Percentiles rank a stretch among this genome's conserved stretches.
Conservation (phyloP, 2,888 invertebrate genomes). For the Orchesellides sinensis region DNA sequence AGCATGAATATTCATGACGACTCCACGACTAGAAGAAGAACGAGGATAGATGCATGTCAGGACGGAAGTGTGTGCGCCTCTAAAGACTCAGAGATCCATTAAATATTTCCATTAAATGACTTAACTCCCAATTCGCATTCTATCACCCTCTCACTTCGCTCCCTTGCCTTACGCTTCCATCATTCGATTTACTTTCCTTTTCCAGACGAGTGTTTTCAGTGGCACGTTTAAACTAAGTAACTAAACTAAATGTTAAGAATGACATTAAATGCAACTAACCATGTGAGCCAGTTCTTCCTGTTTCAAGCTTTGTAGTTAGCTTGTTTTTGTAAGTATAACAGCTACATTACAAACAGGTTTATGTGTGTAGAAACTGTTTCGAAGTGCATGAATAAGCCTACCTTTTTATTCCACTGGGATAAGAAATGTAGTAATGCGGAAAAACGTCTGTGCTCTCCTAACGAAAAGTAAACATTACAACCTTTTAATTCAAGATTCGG, state of each 20-base stretch:
- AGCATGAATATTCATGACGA: slow-evolving; percentile 62
- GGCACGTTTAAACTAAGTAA: slow-evolving; percentile 32
- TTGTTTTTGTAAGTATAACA: not conserved
- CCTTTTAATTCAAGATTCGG: slow-evolving; percentile 64
- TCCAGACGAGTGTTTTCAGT: slow-evolving; percentile 19
- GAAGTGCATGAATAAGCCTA: slow-evolving; percentile 19
- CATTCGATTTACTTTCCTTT: slow-evolving; percentile 44
- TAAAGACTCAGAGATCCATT: slow-evolving; percentile 56
- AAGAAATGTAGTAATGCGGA: slow-evolving; percentile 64
- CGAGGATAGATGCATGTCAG: not conserved
- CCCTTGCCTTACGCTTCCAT: slow-evolving; percentile 27
- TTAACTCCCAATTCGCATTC: slow-evolving; percentile 64
- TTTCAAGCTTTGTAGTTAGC: not conserved
- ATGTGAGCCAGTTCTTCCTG: slow-evolving; percentile 49
- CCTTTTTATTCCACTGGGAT: slow-evolving; percentile 58
- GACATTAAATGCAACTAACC: slow-evolving; percentile 50
- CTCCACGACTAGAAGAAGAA: not conserved
- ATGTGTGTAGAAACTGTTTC: not conserved
- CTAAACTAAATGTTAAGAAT: slow-evolving; percentile 35
- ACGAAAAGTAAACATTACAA: slow-evolving; percentile 67
- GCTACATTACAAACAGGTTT: not conserved
- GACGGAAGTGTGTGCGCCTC: slow-evolving; percentile 49
- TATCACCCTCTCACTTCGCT: slow-evolving; percentile 29
- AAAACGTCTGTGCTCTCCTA: slow-evolving; percentile 53
- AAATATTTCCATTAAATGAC: slow-evolving; percentile 68